Evolutionary conservation across 2,797 vertebrate species (phyloP).

Genomic region (Margarornis squamiger): DNA sequence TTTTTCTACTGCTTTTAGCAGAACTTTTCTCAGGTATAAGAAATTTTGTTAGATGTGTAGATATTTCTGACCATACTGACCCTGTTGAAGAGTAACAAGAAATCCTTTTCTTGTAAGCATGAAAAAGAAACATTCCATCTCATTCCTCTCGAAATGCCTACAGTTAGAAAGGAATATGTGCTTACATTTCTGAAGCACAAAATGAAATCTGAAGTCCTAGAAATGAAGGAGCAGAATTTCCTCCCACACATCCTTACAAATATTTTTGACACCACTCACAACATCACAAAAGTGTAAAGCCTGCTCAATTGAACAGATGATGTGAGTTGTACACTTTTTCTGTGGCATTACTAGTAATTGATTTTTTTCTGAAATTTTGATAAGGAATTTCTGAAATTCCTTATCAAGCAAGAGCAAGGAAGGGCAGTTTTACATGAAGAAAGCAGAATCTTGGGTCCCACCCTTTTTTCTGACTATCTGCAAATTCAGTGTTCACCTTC

Average conservation of each 20-base stretch:
- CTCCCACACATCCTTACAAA: not conserved
- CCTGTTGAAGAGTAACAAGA: not conserved
- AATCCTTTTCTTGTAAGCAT: not conserved
- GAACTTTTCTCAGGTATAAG: not conserved
- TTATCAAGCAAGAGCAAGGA: not conserved
- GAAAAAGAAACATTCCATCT: not conserved
- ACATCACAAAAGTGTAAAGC: not conserved
- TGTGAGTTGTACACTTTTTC: not conserved
- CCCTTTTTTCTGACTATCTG: not conserved
- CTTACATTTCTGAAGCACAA: not conserved
- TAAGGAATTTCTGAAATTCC: not conserved
- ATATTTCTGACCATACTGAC: not conserved
- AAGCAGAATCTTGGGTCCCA: not conserved
- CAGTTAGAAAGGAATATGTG: not conserved
- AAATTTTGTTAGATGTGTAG: not conserved
- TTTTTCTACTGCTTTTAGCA: not conserved
- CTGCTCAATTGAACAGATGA: not conserved
- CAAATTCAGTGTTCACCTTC: not conserved
- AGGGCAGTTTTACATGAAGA: not conserved
- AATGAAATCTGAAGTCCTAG: not conserved
- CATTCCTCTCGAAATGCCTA: not conserved
- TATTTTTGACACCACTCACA: not conserved
- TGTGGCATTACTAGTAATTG: not conserved
- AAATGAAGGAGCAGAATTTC: not conserved
- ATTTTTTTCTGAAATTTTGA: not conserved